Evolutionary conservation across 2,113 vertebrate genomes (phyloP).

Genomic region (Neomonachus schauinslandi): DNA sequence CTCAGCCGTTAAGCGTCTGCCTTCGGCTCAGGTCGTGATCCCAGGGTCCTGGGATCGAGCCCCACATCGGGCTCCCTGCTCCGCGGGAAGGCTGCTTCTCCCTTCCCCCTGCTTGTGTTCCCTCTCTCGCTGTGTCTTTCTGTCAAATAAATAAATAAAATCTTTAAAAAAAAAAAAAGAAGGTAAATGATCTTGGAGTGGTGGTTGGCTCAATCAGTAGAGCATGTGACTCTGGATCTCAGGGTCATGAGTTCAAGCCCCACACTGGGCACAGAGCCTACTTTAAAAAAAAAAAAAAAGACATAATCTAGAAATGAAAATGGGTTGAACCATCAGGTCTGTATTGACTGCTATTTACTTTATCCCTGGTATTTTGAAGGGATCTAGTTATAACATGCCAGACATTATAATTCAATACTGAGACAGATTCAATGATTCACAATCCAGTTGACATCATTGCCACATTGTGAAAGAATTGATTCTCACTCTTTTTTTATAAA

Average conservation of each 20-base stretch:
- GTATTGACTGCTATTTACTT: not conserved
- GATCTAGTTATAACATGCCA: not conserved
- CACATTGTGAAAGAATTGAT: not conserved
- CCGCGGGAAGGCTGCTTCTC: too few species aligned
- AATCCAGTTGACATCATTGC: not conserved
- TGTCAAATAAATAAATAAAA: too few species aligned
- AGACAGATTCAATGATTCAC: not conserved
- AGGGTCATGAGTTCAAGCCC: not conserved
- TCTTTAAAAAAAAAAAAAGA: too few species aligned
- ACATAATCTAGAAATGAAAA: conserved; percentile 29
- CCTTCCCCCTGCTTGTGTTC: too few species aligned
- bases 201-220: not conserved
- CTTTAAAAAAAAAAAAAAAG: not conserved
- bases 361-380: not conserved
- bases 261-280: not conserved
- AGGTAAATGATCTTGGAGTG: not conserved
- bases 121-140: too few species aligned
- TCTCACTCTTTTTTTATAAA: not conserved
- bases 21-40: too few species aligned
- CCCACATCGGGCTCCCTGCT: too few species aligned
- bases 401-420: not conserved
- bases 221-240: not conserved
- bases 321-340: not conserved
- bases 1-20: too few species aligned
- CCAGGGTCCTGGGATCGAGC: too few species aligned